Base-by-base conservation (phyloP, 2,888 invertebrate genomes). In the Apodemia zela region DNA sequence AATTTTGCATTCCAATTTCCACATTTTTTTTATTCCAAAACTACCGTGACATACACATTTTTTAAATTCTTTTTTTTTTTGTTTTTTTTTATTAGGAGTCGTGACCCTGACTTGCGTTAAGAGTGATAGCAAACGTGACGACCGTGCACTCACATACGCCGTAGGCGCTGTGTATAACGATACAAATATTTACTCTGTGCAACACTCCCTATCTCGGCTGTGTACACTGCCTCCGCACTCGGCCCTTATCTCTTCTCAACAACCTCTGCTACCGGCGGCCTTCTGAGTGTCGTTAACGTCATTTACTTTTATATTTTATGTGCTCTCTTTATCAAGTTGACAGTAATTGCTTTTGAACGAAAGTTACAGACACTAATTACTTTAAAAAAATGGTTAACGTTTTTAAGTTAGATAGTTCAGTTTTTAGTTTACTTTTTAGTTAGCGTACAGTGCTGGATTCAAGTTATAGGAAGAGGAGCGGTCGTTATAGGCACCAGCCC, bases 101-200 rank as follows among this genome's bases (percentile, higher is more conserved):
- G 15, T 42, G 42, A 42, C 42, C 42, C 42, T 42, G 42, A 25
- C 11, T 45, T 11, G 25, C 10, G 60, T 60, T 45, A 42, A 60
- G n/a, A 45, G 17, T 10, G 25, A 15, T 58, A 58, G 29, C 18
- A 58, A 58, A 33, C 42, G 42, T 42, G 15, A 42, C 42, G 42
- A 15, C 18, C 49, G 51, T 51, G 25, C 21, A 11, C 18, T 18
- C 51, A 13, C 51, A 11, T 13, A 13, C 51, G 21, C 51, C 29
- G 54, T 70, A 65, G 66, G 63, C 67, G 67, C 69, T 69, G 54
- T 68, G 69, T 51, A 67, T 69, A 70, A 33, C 45, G 17, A 15
- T 51, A 49, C 80, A 83, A 85, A 87, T 85, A 84, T 87, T 87
- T 81, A 79, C 77, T 72, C 77, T 79, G 76, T 80, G 78, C 80